Conservation (phyloP, 1,140 invertebrate genomes). For the Piezodorus guildinii region DNA sequence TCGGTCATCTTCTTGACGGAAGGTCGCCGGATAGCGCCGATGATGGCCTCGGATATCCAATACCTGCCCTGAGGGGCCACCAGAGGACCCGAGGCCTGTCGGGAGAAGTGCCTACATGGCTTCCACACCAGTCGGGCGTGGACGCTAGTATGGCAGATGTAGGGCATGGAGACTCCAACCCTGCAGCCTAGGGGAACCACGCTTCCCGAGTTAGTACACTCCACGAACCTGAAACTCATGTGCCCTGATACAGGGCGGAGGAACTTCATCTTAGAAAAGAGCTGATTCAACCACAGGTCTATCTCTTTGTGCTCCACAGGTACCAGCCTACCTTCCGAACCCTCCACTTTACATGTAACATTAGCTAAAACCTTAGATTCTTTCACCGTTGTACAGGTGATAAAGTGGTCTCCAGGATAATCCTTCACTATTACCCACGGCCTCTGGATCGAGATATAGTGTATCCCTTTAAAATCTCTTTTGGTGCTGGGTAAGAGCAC, state of each 20-base stretch:
- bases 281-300: constrained; percentile 54
- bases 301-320: constrained; percentile 54
- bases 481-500: constrained; percentile 48
- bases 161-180: constrained; percentile 61
- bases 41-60: constrained; percentile 40
- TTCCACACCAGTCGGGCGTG: constrained; percentile 50
- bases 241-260: constrained; percentile 55
- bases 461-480: constrained; percentile 44
- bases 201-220: constrained; percentile 32
- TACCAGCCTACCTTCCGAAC: constrained; percentile 51
- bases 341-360: constrained; percentile 59
- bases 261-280: constrained; percentile 49
- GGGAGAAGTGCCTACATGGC: constrained; percentile 46
- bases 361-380: constrained; percentile 61
- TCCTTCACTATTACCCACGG: constrained; percentile 66
- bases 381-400: constrained; percentile 69
- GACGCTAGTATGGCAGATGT: constrained; percentile 57
- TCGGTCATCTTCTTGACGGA: constrained; percentile 40
- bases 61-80: constrained; percentile 37
- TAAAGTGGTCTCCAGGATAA: constrained; percentile 54
- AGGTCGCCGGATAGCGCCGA: constrained; percentile 37
- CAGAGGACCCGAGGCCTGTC: constrained; percentile 40
- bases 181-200: constrained; percentile 51
- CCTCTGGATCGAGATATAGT: constrained; percentile 39
- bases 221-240: constrained; percentile 57